These are phyloP conservation scores for Philopedon plagiatum DNA, from an alignment of 2,888 invertebrate genomes.

Conservation along the genomic window DNA sequence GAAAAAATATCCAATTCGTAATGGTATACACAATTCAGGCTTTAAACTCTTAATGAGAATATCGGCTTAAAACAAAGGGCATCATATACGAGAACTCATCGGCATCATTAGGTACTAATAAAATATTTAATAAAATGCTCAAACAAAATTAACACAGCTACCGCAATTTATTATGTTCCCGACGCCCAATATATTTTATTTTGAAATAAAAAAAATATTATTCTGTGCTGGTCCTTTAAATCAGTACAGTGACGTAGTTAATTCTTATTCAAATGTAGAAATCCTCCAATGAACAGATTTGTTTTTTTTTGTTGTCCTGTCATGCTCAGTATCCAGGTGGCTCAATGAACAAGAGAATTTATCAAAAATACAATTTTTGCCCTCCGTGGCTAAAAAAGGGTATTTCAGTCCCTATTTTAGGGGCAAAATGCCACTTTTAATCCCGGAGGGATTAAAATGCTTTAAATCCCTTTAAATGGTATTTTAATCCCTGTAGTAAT, in stretches of 20 bases:
- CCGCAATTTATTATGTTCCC: conserved; percentile 48
- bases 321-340: too few species aligned
- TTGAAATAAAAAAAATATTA: conserved; percentile 23
- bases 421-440: too few species aligned
- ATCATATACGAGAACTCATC: conserved; percentile 31
- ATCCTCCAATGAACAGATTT: too few species aligned
- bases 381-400: too few species aligned
- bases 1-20: conserved; percentile 7
- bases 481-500: too few species aligned
- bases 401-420: too few species aligned
- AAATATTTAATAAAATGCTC: conserved; percentile 44
- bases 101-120: conserved; percentile 44
- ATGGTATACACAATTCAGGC: neutral
- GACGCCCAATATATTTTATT: conserved; percentile 33
- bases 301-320: too few species aligned
- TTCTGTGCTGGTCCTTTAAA: neutral
- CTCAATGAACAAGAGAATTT: too few species aligned
- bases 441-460: too few species aligned
- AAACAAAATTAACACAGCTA: conserved; percentile 51
- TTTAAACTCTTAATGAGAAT: conserved; percentile 30
- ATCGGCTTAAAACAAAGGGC: conserved; percentile 49
- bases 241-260: conserved; percentile 15
- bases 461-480: too few species aligned
- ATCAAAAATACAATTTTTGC: too few species aligned
- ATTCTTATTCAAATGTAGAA: neutral